phyloP scores from a whole-genome alignment of 2,113 vertebrate genomes.

The Anguilla rostrata region DNA sequence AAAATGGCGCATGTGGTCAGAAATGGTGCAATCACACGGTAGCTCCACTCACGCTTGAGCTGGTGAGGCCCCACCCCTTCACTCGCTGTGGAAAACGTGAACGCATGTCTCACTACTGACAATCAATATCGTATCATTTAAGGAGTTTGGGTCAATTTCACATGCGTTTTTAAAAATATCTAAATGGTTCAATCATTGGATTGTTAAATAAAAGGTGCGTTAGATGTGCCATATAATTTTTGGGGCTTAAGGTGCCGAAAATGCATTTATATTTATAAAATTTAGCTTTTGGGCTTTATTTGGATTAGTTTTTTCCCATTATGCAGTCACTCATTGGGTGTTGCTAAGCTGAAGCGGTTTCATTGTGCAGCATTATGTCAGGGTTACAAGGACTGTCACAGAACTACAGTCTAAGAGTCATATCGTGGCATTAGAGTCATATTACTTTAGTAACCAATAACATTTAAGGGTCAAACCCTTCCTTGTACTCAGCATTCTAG shows the following conservation, averaged over 20 bases:
- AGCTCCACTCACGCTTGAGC: neutral
- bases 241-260: slow-evolving; percentile 71
- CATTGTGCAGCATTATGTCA: neutral
- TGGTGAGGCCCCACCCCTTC: neutral
- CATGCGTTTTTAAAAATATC: neutral
- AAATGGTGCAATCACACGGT: neutral
- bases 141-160: slow-evolving; percentile 17
- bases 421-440: slow-evolving; percentile 31
- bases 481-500: neutral
- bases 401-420: slow-evolving; percentile 33
- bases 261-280: slow-evolving; percentile 14
- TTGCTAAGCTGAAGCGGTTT: neutral
- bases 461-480: neutral
- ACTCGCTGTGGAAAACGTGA: neutral
- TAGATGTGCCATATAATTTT: slow-evolving; percentile 44
- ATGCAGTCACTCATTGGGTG: neutral
- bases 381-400: slow-evolving; percentile 30
- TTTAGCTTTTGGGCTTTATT: neutral
- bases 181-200: slow-evolving; percentile 4
- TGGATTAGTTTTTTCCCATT: slow-evolving; percentile 15
- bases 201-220: slow-evolving; percentile 28
- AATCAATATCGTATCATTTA: slow-evolving; percentile 63
- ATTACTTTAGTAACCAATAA: neutral
- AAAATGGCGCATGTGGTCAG: neutral
- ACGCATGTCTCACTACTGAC: slow-evolving; percentile 32